Conservation (phyloP, 2,888 invertebrate genomes). For the Aricia artaxerxes region DNA sequence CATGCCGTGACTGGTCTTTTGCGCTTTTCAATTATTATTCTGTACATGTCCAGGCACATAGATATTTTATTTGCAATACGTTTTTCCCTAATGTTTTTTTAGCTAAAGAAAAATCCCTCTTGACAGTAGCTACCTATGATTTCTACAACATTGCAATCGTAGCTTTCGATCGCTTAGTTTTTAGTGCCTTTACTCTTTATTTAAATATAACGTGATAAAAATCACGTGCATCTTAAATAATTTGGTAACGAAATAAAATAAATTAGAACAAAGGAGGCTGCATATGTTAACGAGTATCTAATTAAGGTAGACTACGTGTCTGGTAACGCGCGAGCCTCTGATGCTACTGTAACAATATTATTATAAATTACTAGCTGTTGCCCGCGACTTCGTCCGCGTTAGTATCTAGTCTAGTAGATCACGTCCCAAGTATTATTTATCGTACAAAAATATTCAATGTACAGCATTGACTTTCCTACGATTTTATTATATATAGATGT, state of each 20-base stretch:
- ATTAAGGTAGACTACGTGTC: background rate
- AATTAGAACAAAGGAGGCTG: background rate
- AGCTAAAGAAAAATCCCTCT: background rate
- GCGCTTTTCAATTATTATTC: background rate
- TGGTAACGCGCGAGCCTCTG: background rate
- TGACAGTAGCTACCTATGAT: background rate
- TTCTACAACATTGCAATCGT: background rate
- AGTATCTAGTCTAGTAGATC: too few species aligned
- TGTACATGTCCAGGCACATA: background rate
- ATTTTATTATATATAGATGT: too few species aligned
- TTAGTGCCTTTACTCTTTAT: background rate
- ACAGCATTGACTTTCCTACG: too few species aligned
- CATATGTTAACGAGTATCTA: slow-evolving; percentile 6
- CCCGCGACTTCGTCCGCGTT: too few species aligned
- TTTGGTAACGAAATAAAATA: background rate
- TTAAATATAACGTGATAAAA: background rate
- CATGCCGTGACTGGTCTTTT: background rate
- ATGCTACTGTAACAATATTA: background rate
- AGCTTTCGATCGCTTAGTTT: background rate
- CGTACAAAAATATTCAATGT: too few species aligned
- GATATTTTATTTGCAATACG: background rate
- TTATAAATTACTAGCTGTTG: too few species aligned
- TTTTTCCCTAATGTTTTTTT: background rate
- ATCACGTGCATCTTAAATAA: slow-evolving; percentile 5
- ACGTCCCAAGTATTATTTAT: too few species aligned